phyloP scores from a whole-genome alignment of 1,140 invertebrate genomes.

The Penaeus chinensis region DNA sequence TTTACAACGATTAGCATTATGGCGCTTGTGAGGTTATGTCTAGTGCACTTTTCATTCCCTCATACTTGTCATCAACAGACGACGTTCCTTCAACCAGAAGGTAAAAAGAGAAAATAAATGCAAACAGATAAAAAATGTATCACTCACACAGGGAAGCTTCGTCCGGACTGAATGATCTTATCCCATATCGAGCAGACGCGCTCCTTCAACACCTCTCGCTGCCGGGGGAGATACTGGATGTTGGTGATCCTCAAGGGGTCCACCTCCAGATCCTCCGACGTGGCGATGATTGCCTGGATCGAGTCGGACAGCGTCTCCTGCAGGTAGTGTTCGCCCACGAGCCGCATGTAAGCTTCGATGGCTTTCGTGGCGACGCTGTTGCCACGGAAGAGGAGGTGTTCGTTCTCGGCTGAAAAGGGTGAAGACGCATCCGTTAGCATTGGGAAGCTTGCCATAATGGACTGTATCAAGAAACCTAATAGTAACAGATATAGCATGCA shows the following conservation, averaged over 20 bases:
- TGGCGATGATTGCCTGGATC: slow-evolving; percentile 77
- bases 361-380: slow-evolving; percentile 97
- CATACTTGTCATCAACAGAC: too few relatives aligned
- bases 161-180: slow-evolving; percentile 82
- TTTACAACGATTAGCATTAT: neutral
- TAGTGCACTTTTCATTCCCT: too few relatives aligned
- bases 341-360: slow-evolving; percentile 95
- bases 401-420: slow-evolving; percentile 48
- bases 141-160: slow-evolving; percentile 78
- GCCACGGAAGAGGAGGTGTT: slow-evolving; percentile 74
- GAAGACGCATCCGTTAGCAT: neutral
- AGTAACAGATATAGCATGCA: neutral
- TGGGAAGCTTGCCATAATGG: neutral
- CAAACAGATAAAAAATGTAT: too few relatives aligned
- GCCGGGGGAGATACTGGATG: slow-evolving; percentile 78
- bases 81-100: neutral
- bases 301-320: slow-evolving; percentile 84
- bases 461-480: too few relatives aligned
- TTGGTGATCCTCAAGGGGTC: slow-evolving; percentile 83
- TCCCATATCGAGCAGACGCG: slow-evolving; percentile 89
- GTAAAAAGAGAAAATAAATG: neutral
- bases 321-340: slow-evolving; percentile 93
- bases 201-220: slow-evolving; percentile 84
- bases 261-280: slow-evolving; percentile 77
- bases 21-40: too few relatives aligned